These are phyloP conservation scores for Macquaria australasica DNA, from an alignment of 2,113 vertebrate genomes.

Conservation along the genomic window DNA sequence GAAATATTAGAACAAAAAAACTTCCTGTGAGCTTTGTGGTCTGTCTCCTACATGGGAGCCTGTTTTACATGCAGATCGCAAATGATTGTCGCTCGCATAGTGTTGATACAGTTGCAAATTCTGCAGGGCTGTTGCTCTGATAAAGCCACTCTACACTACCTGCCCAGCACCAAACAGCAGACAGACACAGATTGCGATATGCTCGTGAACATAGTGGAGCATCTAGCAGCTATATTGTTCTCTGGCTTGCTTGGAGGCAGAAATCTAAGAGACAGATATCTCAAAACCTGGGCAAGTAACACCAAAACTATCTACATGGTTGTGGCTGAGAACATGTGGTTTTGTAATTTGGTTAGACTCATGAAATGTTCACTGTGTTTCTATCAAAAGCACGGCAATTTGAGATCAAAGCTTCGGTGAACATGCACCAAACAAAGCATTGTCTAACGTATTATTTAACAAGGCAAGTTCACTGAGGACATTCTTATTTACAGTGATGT, in stretches of 20 bases:
- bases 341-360: neutral
- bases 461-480: conserved; percentile 37
- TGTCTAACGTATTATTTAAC: conserved; percentile 49
- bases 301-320: neutral
- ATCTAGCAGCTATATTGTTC: neutral
- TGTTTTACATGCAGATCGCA: neutral
- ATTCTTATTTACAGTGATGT: conserved; percentile 58
- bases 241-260: neutral
- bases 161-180: no score
- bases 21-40: conserved; percentile 1
- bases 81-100: neutral
- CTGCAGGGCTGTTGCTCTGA: neutral
- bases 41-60: neutral
- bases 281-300: neutral
- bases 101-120: neutral
- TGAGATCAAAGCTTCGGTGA: neutral
- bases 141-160: no score
- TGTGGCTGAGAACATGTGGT: neutral
- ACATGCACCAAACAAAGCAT: conserved; percentile 18
- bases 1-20: conserved; percentile 23
- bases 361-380: neutral
- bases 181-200: neutral
- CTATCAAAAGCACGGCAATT: neutral
- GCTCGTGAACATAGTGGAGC: neutral
- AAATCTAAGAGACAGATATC: neutral